phyloP scores from a whole-genome alignment of 2,888 invertebrate species.

The Laspeyria flexula region DNA sequence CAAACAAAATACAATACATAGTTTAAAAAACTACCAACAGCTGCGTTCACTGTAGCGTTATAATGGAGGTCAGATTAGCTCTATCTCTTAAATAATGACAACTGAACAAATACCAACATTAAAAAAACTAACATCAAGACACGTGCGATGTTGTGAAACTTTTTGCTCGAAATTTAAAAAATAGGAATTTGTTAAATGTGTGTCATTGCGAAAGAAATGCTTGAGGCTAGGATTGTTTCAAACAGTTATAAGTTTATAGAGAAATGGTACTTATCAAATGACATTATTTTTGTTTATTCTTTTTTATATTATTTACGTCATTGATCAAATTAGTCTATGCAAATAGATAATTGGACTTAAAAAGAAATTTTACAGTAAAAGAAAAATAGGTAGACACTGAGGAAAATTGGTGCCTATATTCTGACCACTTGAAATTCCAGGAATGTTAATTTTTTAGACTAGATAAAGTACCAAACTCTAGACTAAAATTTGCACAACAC shows the following conservation, averaged over 20 bases:
- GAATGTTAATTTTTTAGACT: no score
- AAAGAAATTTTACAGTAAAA: no score
- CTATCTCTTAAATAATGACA: conserved; percentile 69
- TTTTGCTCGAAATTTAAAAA: conserved; percentile 13
- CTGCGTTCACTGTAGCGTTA: conserved; percentile 63
- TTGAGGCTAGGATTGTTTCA: conserved; percentile 1
- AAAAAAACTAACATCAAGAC: conserved; percentile 48
- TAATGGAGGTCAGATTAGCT: conserved; percentile 59
- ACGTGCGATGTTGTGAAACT: conserved; percentile 38
- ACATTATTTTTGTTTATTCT: no score
- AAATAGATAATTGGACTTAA: no score
- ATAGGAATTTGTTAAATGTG: conserved; percentile 1
- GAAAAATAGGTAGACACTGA: no score
- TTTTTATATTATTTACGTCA: no score
- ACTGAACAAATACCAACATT: conserved; percentile 65
- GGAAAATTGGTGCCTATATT: no score
- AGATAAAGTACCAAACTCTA: no score
- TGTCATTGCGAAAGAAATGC: conserved; percentile 12
- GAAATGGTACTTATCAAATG: no score
- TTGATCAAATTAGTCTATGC: no score
- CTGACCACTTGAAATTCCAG: no score
- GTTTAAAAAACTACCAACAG: conserved; percentile 59
- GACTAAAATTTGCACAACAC: no score
- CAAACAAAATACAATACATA: conserved; percentile 51
- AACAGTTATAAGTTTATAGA: neutral